phyloP scores from a whole-genome alignment of 2,888 invertebrate genomes.

The Drosophila demipolita region DNA sequence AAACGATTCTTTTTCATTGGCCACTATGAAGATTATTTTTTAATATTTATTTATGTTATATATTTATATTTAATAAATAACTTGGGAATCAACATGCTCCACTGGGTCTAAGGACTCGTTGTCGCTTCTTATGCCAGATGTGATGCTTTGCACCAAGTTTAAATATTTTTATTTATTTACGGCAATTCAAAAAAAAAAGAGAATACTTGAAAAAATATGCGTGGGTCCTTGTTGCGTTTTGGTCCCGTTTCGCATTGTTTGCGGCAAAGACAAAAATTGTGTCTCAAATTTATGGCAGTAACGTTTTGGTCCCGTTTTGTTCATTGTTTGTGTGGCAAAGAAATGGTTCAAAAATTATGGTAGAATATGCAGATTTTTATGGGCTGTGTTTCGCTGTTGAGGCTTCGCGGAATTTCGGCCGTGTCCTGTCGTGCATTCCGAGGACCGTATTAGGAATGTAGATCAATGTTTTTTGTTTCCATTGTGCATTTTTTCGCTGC shows the following conservation, averaged over 20 bases:
- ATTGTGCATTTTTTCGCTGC: conserved; percentile 68
- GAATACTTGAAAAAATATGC: conserved; percentile 26
- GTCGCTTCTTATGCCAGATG: not conserved
- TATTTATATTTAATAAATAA: not conserved
- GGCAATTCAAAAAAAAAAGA: conserved; percentile 30
- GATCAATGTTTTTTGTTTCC: conserved; percentile 83
- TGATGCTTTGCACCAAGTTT: not conserved
- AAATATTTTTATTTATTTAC: conserved; percentile 21
- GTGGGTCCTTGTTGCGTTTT: conserved; percentile 7
- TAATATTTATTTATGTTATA: not conserved
- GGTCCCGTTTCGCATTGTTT: conserved; percentile 22
- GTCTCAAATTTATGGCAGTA: conserved; percentile 75
- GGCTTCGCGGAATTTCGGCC: conserved; percentile 59
- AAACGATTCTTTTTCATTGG: not conserved
- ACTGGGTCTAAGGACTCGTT: not conserved
- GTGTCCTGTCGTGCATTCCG: conserved; percentile 70
- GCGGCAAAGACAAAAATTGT: conserved; percentile 15
- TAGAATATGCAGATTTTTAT: conserved; percentile 80
- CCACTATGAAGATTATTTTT: not conserved
- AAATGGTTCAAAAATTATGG: conserved; percentile 53
- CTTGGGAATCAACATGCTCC: not conserved
- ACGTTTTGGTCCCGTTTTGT: conserved; percentile 54
- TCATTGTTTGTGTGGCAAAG: conserved; percentile 57
- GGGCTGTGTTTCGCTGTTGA: conserved; percentile 40
- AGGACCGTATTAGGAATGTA: conserved; percentile 78